phyloP scores from a whole-genome alignment of 1,140 invertebrate species.

The Drosophila funebris region DNA sequence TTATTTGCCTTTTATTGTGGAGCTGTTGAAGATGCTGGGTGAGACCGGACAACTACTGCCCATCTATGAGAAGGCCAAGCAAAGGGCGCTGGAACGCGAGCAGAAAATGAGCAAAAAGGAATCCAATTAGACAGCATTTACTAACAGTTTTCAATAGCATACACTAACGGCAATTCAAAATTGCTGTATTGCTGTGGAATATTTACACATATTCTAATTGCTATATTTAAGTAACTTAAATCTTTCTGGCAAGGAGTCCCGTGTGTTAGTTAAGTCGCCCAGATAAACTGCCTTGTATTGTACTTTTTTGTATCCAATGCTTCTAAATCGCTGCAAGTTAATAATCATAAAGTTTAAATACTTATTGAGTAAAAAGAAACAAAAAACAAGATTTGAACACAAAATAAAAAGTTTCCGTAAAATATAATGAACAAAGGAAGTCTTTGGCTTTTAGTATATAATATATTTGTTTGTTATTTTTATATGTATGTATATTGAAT shows the following conservation, averaged over 20 bases:
- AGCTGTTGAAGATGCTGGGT: conserved; percentile 96
- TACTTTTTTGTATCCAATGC: conserved; percentile 55
- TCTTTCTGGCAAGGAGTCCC: conserved; percentile 12
- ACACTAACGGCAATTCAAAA: conserved; percentile 44
- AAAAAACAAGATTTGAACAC: conserved; percentile 14
- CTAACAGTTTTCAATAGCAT: not conserved
- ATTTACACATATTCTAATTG: conserved; percentile 17
- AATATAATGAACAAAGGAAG: conserved; percentile 29
- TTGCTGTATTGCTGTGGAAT: conserved; percentile 37
- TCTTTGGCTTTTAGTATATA: conserved; percentile 63
- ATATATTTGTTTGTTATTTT: conserved; percentile 60
- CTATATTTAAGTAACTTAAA: conserved; percentile 43
- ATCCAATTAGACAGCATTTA: conserved; percentile 51
- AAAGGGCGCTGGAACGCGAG: conserved; percentile 88
- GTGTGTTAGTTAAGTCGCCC: conserved; percentile 49
- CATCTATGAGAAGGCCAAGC: conserved; percentile 94
- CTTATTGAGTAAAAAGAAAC: not conserved
- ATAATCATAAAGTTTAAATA: conserved; percentile 28
- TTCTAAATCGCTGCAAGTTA: conserved; percentile 47
- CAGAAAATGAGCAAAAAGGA: conserved; percentile 78
- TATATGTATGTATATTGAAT: conserved; percentile 34
- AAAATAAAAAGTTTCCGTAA: conserved; percentile 39
- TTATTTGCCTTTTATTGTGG: conserved; percentile 98
- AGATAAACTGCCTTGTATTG: conserved; percentile 72
- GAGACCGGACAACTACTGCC: conserved; percentile 95